Conservation (phyloP, 1,140 invertebrate species). For the Atta texana region DNA sequence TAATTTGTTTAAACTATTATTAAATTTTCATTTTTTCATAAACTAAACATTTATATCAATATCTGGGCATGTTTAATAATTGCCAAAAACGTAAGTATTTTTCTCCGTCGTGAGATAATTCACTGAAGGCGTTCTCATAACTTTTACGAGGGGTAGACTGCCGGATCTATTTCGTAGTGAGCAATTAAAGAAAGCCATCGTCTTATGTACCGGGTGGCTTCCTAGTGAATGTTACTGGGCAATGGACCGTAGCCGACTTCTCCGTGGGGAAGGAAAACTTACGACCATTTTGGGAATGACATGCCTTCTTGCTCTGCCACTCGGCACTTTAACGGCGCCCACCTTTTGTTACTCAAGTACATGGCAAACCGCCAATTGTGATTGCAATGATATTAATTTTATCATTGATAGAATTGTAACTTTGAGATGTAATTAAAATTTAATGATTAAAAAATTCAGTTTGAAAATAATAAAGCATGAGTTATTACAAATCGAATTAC, state of each 20-base stretch:
- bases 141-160: slow-evolving; percentile 67
- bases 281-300: slow-evolving; percentile 65
- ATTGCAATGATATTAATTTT: slow-evolving; percentile 47
- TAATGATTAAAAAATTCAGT: neutral
- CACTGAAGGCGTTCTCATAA: slow-evolving; percentile 45
- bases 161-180: slow-evolving; percentile 64
- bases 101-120: slow-evolving; percentile 36
- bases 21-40: neutral
- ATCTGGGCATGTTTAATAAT: neutral
- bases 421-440: neutral
- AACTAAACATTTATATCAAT: slow-evolving; percentile 13
- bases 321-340: slow-evolving; percentile 67
- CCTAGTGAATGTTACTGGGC: slow-evolving; percentile 61
- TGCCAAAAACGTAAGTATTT: neutral
- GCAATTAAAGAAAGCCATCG: slow-evolving; percentile 79
- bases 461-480: neutral
- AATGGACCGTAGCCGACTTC: slow-evolving; percentile 67
- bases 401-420: neutral
- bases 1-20: neutral
- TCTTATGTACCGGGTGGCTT: slow-evolving; percentile 67
- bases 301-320: slow-evolving; percentile 69
- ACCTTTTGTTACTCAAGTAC: slow-evolving; percentile 3
- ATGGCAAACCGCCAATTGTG: slow-evolving; percentile 44
- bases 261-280: slow-evolving; percentile 52
- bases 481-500: neutral